phyloP scores from a whole-genome alignment of 2,113 vertebrate species.

The Cinclus mexicanus region DNA sequence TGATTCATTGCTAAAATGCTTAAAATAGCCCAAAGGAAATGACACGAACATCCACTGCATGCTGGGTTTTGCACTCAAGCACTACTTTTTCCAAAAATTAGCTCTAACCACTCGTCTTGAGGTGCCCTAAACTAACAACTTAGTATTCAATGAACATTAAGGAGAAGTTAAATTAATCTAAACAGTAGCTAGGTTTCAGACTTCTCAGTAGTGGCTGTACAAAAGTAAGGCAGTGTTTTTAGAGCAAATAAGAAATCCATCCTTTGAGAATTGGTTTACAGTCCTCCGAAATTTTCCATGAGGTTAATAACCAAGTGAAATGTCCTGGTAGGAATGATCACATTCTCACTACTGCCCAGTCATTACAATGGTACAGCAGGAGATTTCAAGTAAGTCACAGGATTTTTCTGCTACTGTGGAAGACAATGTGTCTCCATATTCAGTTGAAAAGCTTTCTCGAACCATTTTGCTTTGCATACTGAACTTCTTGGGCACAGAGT shows the following conservation, averaged over 20 bases:
- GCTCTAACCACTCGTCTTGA: neutral
- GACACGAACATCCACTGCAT: neutral
- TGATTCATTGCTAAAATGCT: neutral
- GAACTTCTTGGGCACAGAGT: slow-evolving; percentile 26
- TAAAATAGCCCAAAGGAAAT: slow-evolving; percentile 21
- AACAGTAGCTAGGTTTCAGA: slow-evolving; percentile 48
- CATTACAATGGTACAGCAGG: neutral
- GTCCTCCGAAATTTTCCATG: slow-evolving; percentile 31
- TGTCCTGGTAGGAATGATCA: neutral
- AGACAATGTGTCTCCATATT: neutral
- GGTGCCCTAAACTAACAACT: slow-evolving; percentile 24
- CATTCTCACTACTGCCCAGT: neutral
- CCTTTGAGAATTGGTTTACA: slow-evolving; percentile 49
- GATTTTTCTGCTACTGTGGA: neutral
- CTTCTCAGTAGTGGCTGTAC: slow-evolving; percentile 16
- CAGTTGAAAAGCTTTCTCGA: neutral
- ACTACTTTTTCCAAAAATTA: neutral
- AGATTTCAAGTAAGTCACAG: neutral
- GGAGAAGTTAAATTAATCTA: slow-evolving; percentile 31
- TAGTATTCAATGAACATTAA: slow-evolving; percentile 42
- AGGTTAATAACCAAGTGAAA: slow-evolving; percentile 32
- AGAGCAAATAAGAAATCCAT: slow-evolving; percentile 50
- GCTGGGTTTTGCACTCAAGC: neutral
- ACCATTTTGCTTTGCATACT: slow-evolving; percentile 17
- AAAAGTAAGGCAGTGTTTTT: slow-evolving; percentile 28